These are phyloP conservation scores for Lutraria rhynchaena DNA, from an alignment of 1,140 invertebrate genomes.

Conservation along the genomic window DNA sequence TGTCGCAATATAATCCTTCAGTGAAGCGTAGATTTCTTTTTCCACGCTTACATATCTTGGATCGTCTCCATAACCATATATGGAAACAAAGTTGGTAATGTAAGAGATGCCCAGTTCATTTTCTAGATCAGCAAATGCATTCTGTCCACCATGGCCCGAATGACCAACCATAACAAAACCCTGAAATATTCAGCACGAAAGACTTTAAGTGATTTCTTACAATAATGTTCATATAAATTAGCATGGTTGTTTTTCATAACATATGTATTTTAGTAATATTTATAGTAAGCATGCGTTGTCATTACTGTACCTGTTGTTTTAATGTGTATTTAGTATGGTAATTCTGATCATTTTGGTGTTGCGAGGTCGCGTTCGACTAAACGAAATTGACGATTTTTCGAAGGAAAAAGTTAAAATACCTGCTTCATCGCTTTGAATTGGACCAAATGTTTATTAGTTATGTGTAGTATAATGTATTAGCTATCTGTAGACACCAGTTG, in stretches of 20 bases:
- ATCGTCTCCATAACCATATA: slow-evolving; percentile 7
- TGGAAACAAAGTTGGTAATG: slow-evolving; percentile 19
- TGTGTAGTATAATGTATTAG: no score
- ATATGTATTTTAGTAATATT: no score
- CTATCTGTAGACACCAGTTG: no score
- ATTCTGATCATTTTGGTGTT: no score
- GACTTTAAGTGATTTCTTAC: background rate
- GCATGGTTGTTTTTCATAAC: background rate
- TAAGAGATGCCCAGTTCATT: slow-evolving; percentile 16
- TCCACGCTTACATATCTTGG: slow-evolving; percentile 32
- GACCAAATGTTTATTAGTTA: no score
- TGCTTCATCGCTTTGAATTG: no score
- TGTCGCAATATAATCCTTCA: slow-evolving; percentile 26
- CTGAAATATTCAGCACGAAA: background rate
- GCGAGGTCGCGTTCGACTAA: no score
- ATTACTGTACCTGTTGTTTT: no score
- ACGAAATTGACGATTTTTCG: no score
- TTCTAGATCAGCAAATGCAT: slow-evolving; percentile 6
- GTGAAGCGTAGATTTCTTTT: slow-evolving; percentile 54
- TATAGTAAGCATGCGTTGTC: no score
- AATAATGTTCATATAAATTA: background rate
- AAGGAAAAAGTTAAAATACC: no score
- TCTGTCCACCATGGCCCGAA: slow-evolving; percentile 4
- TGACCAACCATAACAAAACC: slow-evolving; percentile 12
- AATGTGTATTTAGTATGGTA: no score